These are phyloP conservation scores for Neoarius graeffei DNA, from an alignment of 2,113 vertebrate species.

Conservation along the genomic window DNA sequence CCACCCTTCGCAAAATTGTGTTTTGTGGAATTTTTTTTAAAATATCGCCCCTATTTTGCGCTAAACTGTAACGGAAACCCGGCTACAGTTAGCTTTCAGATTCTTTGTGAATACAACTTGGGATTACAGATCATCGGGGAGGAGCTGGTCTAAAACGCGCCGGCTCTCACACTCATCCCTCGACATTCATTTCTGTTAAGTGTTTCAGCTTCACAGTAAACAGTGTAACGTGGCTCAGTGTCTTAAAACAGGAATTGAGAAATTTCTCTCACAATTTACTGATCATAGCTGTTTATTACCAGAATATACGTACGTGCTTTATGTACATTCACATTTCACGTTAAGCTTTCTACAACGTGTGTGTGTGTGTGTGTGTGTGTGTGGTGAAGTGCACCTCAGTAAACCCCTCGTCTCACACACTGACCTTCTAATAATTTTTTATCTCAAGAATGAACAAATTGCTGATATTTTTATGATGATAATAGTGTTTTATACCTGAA, in stretches of 20 bases:
- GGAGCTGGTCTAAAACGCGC: neutral
- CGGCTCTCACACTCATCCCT: neutral
- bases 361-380: neutral
- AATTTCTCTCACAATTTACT: neutral
- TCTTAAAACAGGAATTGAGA: neutral
- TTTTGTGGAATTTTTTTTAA: no score
- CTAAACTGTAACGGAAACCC: no score
- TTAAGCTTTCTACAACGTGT: neutral
- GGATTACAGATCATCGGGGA: neutral
- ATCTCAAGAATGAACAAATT: neutral
- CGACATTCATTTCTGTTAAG: neutral
- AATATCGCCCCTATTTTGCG: no score
- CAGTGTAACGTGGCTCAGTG: neutral
- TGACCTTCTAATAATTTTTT: neutral
- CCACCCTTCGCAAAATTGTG: no score
- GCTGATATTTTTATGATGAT: neutral
- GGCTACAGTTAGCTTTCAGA: neutral
- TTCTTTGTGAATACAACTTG: neutral
- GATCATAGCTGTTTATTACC: neutral
- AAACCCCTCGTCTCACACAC: neutral
- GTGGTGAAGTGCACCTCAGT: neutral
- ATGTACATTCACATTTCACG: neutral
- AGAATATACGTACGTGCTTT: neutral
- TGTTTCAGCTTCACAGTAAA: neutral
- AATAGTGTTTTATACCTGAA: neutral